Conservation (phyloP, 1,140 invertebrate genomes). For the Lepidotrigona ventralis region DNA sequence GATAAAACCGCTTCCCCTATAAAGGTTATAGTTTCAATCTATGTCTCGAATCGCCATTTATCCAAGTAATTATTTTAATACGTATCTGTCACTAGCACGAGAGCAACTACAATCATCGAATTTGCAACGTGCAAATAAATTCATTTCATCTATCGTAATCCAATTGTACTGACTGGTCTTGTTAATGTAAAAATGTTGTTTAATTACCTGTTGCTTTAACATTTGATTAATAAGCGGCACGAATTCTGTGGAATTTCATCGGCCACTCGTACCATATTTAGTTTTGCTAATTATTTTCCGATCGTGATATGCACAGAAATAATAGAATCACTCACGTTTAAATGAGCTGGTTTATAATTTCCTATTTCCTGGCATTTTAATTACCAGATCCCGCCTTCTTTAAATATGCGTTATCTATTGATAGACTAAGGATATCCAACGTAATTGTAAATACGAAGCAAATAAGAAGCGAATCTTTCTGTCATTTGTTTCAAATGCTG, state of each 20-base stretch:
- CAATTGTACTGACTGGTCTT: neutral
- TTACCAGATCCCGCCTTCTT: neutral
- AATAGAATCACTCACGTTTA: neutral
- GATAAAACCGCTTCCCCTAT: too few species aligned
- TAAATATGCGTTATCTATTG: neutral
- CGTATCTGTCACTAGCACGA: neutral
- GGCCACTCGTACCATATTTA: neutral
- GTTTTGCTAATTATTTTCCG: neutral
- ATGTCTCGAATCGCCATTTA: neutral
- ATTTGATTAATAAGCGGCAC: slow-evolving; percentile 6
- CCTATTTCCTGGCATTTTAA: neutral
- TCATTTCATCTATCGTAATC: neutral
- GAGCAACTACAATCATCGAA: neutral
- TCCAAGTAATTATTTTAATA: neutral
- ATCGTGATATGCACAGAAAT: neutral
- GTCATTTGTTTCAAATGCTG: too few species aligned
- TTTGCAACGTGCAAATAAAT: neutral
- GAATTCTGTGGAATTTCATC: neutral
- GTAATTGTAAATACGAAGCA: neutral
- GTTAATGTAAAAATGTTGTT: too few species aligned
- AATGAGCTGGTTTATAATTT: neutral
- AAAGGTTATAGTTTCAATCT: neutral
- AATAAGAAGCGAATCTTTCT: neutral
- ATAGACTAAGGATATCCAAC: neutral
- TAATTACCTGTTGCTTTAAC: neutral